Evolutionary conservation across 37 sponge, comb jelly and placozoan genomes (phyloP).

Genomic region (Dysidea cf. avara): DNA sequence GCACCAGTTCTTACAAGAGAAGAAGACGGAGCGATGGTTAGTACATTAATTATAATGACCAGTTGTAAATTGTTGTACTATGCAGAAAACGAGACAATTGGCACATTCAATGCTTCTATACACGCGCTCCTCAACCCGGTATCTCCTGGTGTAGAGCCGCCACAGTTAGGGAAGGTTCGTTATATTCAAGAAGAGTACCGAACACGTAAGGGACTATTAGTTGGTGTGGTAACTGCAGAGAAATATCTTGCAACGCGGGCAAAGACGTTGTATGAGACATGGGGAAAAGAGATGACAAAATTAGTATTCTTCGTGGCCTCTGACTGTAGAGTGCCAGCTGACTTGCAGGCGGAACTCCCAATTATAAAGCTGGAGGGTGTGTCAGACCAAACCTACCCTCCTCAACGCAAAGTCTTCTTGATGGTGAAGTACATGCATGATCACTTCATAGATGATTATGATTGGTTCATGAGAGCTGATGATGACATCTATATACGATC

Average conservation of each 20-base stretch:
- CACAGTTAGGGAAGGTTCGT: conserved; percentile 10
- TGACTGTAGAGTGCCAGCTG: conserved; percentile 39
- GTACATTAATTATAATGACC: no score
- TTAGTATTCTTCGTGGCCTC: conserved; percentile 54
- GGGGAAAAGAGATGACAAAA: conserved; percentile 58
- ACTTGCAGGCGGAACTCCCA: conserved; percentile 32
- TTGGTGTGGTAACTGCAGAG: conserved; percentile 66
- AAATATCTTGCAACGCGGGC: conserved; percentile 63
- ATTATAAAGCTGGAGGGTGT: conserved; percentile 45
- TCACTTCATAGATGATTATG: conserved; percentile 31
- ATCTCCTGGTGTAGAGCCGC: no score
- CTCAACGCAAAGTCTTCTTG: conserved; percentile 1
- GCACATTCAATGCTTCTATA: no score
- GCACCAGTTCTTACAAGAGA: no score
- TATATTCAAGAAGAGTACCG: conserved; percentile 42
- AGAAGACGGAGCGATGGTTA: no score
- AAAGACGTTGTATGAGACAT: conserved; percentile 56
- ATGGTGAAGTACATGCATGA: conserved; percentile 69
- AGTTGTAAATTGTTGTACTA: no score
- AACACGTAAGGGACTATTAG: conserved; percentile 17
- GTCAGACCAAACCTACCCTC: conserved; percentile 61
- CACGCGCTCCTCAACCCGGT: no score
- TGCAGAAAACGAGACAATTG: no score
- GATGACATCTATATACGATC: conserved; percentile 50
- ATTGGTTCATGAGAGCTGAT: conserved; percentile 65